Base-by-base conservation (phyloP, 2,113 vertebrate genomes). In the Colius striatus region DNA sequence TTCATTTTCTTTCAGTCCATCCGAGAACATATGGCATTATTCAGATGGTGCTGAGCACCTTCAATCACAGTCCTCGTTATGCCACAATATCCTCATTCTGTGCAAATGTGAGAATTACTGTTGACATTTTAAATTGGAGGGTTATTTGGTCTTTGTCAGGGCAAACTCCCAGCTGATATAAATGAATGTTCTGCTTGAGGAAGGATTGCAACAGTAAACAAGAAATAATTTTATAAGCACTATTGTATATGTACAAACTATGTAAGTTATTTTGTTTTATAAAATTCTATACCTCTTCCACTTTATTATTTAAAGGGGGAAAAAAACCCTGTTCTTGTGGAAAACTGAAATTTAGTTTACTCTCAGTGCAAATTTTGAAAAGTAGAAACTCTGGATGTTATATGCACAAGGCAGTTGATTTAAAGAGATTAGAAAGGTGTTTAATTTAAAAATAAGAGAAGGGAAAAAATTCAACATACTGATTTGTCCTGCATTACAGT, bases 401-500 rank as follows among this genome's bases (percentile, higher is more conserved):
- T 97, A 89, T 97, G 78, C 95, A 81, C 92, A 94, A 96, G 94
- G 89, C 84, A 95, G 71, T 96, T 96, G 66, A 93, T 97, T 94
- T 97, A 76, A 97, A 92, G 93, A 96, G 45, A 92, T 96, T 77
- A 95, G 91, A 97, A 94, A 95, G 84, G 57, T 87, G 83, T 97
- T 95, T 95, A 87, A 91, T 77, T 92, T 62, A 38, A 93, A 96
- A 91, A 84, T 80, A 95, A 93, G 95, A 77, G 47, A 84, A 27
- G 58, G 75, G 55, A 92, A 95, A n/a, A 84, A 95, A 92, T 98
- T 97, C 97, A 97, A 97, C 98, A 97, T 98, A 97, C 97, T 98
- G 96, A 97, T 97, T 95, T 98, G 89, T 97, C 98, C 98, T 98
- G 98, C 97, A 97, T 98, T 97, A 97, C 96, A 78, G 97, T 97